Percentiles rank a stretch among this genome's conserved stretches.
phyloP scores from a whole-genome alignment of 2,797 vertebrate species.

The Psittacula echo region DNA sequence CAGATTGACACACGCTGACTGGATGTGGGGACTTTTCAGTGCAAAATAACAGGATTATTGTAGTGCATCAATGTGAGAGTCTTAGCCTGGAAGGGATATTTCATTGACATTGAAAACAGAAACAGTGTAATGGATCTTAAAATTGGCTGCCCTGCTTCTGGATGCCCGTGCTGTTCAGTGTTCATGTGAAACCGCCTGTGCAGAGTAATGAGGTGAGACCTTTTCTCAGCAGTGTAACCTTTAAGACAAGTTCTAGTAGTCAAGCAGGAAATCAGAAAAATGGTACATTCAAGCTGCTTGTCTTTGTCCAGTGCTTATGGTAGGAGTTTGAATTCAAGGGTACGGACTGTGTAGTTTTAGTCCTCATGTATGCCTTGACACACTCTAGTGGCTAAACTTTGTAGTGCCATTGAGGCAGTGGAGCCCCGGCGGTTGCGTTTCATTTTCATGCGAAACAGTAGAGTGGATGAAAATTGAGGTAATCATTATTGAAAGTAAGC shows the following conservation, averaged over 20 bases:
- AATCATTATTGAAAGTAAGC: not conserved
- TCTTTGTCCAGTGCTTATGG: not conserved
- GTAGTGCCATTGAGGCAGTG: not conserved
- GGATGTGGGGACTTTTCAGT: constrained; percentile 41
- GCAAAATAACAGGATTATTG: constrained; percentile 58
- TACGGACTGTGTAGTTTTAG: not conserved
- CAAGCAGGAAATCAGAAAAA: not conserved
- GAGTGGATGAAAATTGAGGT: not conserved
- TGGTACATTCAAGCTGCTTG: not conserved
- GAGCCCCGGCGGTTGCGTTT: not conserved
- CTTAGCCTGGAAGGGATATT: constrained; percentile 62
- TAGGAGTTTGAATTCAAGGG: not conserved
- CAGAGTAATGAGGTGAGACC: not conserved
- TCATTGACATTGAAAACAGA: constrained; percentile 63
- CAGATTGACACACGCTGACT: not conserved
- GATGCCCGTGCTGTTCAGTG: not conserved
- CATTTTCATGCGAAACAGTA: not conserved
- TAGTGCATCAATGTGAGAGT: constrained; percentile 37
- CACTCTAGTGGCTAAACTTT: constrained; percentile 71
- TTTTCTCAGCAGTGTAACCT: not conserved
- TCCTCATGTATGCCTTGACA: constrained; percentile 30
- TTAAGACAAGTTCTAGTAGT: not conserved
- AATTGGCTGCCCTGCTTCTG: constrained; percentile 52
- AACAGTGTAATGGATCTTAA: constrained; percentile 56
- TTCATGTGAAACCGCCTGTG: not conserved